Base-by-base conservation (phyloP, 2,888 invertebrate genomes). In the Drymonia ruficornis region DNA sequence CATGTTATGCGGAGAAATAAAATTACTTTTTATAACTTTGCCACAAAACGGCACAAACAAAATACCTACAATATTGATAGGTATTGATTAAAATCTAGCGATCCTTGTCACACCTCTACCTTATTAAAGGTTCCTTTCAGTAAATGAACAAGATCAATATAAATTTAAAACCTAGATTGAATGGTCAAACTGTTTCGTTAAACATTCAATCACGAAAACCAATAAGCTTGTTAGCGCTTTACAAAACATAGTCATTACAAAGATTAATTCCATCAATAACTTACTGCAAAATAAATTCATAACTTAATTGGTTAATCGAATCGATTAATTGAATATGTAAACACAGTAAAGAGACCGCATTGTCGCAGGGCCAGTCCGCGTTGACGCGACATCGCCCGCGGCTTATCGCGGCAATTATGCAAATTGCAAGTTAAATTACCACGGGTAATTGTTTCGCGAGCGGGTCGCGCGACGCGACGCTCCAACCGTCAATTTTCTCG, bases 391-490 rank as follows among this genome's bases (percentile, higher is more conserved):
- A 47, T 34, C 31, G 47, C 47, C 34, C 12, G 47, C 47, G 47
- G 47, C 47, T 15, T 47, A 47, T 34, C 47, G 47, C 34, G 29
- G 31, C 34, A 47, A 47, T 47, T 34, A 47, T 47, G 47, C 34
- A 47, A 47, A 47, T 47, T 45, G 34, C 34, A 34, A 34, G 34
- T 31, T 34, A 34, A 47, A 34, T 47, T 47, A 47, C 34, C 47
- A 34, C 34, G 9, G 34, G 34, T 47, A 47, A 34, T 47, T 47
- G 47, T 47, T 47, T 47, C 34, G 47, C 47, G 58, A 58, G 64
- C 63, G 56, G 56, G 55, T 55, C 59, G 61, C 61, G 63, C 63
- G 66, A 67, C 64, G 66, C 67, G 67, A 64, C 56, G 63, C 72
- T 78, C 75, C 75, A 77, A 9, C 47, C 47, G 47, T 31, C 16